Evolutionary conservation across 35 echinoderm and acorn worm genomes (phyloP).

Genomic region (Chiridota heheva): DNA sequence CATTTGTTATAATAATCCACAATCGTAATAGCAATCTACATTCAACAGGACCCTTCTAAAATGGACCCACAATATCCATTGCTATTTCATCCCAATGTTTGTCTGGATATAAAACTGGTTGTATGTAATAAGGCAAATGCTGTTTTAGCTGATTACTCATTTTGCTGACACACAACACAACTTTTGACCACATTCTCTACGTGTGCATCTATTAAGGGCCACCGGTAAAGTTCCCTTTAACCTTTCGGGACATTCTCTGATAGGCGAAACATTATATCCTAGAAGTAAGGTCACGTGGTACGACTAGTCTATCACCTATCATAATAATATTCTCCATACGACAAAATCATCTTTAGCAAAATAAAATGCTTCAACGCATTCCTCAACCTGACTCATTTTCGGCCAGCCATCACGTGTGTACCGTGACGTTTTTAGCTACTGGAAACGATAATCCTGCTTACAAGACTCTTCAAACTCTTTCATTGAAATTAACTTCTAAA

Average conservation of each 20-base stretch:
- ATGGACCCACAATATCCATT: constrained; percentile 26
- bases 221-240: constrained; percentile 27
- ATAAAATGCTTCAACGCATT: not conserved
- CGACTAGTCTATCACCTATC: not conserved
- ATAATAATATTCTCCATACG: not conserved
- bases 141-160: not conserved
- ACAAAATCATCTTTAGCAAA: not conserved
- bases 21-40: constrained; percentile 26
- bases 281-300: not conserved
- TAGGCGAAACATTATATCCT: not conserved
- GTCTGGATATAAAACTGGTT: not conserved
- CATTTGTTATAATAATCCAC: not conserved
- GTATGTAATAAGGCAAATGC: not conserved
- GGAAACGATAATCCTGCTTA: not conserved
- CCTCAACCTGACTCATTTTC: constrained; percentile 5
- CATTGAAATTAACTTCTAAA: not conserved
- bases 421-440: not conserved
- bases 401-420: not conserved
- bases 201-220: constrained; percentile 10
- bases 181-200: not conserved
- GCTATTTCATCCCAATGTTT: not conserved
- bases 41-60: not conserved
- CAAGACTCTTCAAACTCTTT: not conserved
- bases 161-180: not conserved
- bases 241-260: constrained; percentile 17